Evolutionary conservation across 2,113 vertebrate species (phyloP), one percentile per base, ranked within the genome.

Genomic region (Callithrix jacchus): DNA sequence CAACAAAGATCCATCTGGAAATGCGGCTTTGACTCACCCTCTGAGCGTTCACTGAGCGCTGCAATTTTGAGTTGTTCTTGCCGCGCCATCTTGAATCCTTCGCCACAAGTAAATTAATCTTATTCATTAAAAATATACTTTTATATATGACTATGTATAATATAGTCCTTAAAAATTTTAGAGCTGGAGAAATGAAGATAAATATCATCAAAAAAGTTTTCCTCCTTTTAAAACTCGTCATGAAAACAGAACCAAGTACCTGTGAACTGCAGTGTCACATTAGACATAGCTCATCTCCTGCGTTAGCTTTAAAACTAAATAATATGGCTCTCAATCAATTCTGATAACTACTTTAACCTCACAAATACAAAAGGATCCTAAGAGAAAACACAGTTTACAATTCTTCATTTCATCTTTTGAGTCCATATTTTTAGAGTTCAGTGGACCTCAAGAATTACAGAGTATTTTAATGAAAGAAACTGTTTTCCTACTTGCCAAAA

Each of bases 401-500:
- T 97, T 97, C 93, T 98, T 97, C 93, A 85, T 95, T 96, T 97
- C 82, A 97, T 89, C 76, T 97, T 98, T 97, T 97, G 96, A 97
- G 94, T 94, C 91, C 86, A 92, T 37, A 77, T 37, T 91, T 98
- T 95, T 96, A 97, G 92, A 97, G 91, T 27, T 97, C 12, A 95
- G 61, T 81, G 94, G 92, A 96, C 92, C 21, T 91, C 42, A n/a
- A 97, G 97, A 94, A 98, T 98, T 98, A 98, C 82, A 97, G 71
- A 94, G 66, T 84, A 96, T 76, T 98, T 81, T 96, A 96, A 96
- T 95, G 73, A 98, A 98, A 97, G 93, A 93, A 97, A 97, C 49
- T 98, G 93, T 98, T 98, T 98, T 98, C 97, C 89, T 98, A 94
- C 96, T 97, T 89, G 96, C 95, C 97, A 95, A 97, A 98, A 94